These are phyloP conservation scores for Mobula hypostoma DNA, from an alignment of 2,113 vertebrate genomes.

Conservation along the genomic window DNA sequence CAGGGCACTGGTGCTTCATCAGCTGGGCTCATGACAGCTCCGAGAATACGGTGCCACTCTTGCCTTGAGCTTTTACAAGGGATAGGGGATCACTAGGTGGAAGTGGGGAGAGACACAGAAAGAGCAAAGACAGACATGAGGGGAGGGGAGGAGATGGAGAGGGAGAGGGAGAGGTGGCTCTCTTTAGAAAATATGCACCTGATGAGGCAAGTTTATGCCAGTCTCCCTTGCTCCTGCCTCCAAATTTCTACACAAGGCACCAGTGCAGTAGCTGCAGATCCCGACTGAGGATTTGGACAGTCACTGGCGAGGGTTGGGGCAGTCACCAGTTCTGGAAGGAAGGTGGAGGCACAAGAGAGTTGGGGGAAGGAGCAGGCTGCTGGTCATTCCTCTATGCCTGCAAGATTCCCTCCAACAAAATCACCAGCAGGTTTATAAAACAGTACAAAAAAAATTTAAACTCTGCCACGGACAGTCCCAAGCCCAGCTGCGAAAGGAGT, in stretches of 20 bases:
- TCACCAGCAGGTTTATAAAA: constrained; percentile 9
- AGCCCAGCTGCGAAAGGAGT: too few species aligned
- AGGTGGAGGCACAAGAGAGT: neutral
- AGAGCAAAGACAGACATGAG: neutral
- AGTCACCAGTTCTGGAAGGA: neutral
- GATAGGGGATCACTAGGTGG: too few species aligned
- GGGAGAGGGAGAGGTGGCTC: neutral
- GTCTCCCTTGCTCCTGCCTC: neutral
- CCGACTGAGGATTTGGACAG: too few species aligned
- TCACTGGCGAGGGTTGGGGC: neutral
- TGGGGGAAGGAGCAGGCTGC: neutral
- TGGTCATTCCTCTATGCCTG: neutral
- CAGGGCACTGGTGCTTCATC: neutral
- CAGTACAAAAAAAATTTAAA: constrained; percentile 9
- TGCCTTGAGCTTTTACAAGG: neutral
- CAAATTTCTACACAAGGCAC: neutral
- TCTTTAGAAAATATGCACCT: neutral
- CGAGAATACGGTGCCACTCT: neutral
- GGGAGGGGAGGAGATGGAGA: neutral
- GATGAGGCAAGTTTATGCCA: neutral
- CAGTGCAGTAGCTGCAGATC: neutral
- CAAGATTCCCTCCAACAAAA: neutral
- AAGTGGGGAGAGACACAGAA: neutral
- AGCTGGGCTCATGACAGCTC: neutral
- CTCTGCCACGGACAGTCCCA: too few species aligned